Percentiles rank a stretch among this genome's conserved stretches.
phyloP scores from a whole-genome alignment of 2,113 vertebrate genomes.

The Calidris pygmaea region DNA sequence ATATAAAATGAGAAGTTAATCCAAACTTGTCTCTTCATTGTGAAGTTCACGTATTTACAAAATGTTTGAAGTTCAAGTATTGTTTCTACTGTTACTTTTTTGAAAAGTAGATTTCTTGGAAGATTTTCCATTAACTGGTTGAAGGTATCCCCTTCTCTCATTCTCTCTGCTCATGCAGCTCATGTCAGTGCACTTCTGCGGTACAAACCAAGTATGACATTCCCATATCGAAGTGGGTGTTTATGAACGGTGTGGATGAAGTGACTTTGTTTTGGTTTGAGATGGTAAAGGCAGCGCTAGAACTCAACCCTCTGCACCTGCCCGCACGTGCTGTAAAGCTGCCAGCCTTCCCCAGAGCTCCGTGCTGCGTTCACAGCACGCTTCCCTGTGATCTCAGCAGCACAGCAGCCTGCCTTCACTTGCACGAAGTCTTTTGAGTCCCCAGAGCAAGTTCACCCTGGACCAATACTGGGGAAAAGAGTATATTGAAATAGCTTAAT shows the following conservation, averaged over 20 bases:
- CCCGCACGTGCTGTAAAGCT: fast-evolving
- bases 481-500: neutral
- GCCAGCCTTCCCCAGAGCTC: neutral
- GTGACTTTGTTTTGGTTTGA: neutral
- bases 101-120: neutral
- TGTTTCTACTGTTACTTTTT: neutral
- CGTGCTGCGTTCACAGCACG: neutral
- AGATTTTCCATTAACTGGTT: neutral
- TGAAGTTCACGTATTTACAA: neutral
- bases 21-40: neutral
- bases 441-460: neutral
- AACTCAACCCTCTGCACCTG: neutral
- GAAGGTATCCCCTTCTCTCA: neutral
- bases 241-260: neutral
- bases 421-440: neutral
- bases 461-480: neutral
- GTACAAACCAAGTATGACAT: neutral
- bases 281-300: neutral
- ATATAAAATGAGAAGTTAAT: neutral
- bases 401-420: neutral
- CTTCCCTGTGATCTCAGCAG: neutral
- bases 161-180: neutral
- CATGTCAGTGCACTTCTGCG: neutral
- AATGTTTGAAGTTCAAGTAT: neutral
- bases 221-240: neutral